phyloP scores from a whole-genome alignment of 1,140 invertebrate genomes.

The Archivesica marissinica region DNA sequence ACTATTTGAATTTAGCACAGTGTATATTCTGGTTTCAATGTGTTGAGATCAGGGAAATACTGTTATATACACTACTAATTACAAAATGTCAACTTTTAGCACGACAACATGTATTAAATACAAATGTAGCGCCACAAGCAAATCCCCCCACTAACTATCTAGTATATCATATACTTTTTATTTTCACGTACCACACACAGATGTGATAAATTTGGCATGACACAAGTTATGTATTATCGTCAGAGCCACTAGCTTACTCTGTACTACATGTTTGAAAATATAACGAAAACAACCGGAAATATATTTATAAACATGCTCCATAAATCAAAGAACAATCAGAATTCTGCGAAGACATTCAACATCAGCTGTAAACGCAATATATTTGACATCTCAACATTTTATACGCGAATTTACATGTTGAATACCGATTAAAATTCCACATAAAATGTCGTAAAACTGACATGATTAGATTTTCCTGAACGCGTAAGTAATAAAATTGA shows the following conservation, averaged over 20 bases:
- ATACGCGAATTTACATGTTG: slow-evolving; percentile 46
- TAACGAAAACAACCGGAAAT: slow-evolving; percentile 25
- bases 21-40: too few relatives aligned
- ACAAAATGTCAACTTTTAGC: background rate
- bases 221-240: slow-evolving; percentile 15
- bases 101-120: slow-evolving; percentile 24
- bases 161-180: slow-evolving; percentile 2
- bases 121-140: slow-evolving; percentile 4
- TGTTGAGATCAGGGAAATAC: too few relatives aligned
- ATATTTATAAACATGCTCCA: background rate
- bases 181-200: slow-evolving; percentile 25
- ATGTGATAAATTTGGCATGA: slow-evolving; percentile 23
- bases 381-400: slow-evolving; percentile 28
- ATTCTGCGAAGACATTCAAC: slow-evolving; percentile 11
- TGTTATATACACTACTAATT: too few relatives aligned
- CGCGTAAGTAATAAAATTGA: slow-evolving; percentile 44
- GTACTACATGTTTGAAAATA: slow-evolving; percentile 7
- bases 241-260: background rate
- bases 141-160: background rate
- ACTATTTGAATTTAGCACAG: too few relatives aligned
- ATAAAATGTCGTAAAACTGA: slow-evolving; percentile 12
- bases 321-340: slow-evolving; percentile 1
- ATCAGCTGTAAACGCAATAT: slow-evolving; percentile 22
- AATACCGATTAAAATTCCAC: slow-evolving; percentile 24
- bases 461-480: slow-evolving; percentile 38